Conservation (phyloP, 2,797 vertebrate genomes). For the Semaprochilodus insignis region DNA sequence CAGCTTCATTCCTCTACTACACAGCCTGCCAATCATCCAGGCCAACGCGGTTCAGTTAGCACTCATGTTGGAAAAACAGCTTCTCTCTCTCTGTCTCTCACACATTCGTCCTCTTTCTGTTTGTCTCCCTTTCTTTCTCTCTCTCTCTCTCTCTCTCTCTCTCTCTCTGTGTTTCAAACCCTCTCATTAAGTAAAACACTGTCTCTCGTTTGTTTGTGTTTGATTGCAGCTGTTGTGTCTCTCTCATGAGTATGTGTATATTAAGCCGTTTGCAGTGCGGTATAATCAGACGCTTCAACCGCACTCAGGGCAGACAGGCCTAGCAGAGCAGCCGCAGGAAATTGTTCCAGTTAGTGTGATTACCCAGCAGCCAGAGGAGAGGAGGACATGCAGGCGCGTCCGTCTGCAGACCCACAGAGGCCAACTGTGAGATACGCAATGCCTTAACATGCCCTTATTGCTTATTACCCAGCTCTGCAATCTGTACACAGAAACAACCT, state of each 20-base stretch:
- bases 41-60: conserved; percentile 61
- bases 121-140: not conserved
- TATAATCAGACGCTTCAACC: conserved; percentile 78
- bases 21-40: conserved; percentile 52
- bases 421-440: conserved; percentile 54
- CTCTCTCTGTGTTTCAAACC: conserved; percentile 7
- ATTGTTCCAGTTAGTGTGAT: conserved; percentile 75
- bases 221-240: conserved; percentile 81
- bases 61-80: conserved; percentile 61
- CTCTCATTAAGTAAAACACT: conserved; percentile 80
- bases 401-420: not conserved
- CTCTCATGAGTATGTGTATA: conserved; percentile 75
- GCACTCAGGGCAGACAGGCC: conserved; percentile 70
- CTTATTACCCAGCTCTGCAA: too few relatives aligned
- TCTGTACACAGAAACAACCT: too few relatives aligned
- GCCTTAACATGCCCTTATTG: not conserved
- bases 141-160: not conserved
- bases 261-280: conserved; percentile 74
- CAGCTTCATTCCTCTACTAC: conserved; percentile 68
- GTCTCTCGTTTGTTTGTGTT: conserved; percentile 78
- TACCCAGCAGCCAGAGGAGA: conserved; percentile 52
- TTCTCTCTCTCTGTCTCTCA: conserved; percentile 50
- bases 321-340: conserved; percentile 64
- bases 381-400: not conserved
- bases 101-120: conserved; percentile 49